These are phyloP conservation scores for Lutraria lutraria DNA, from an alignment of 2,888 invertebrate genomes.

Conservation along the genomic window DNA sequence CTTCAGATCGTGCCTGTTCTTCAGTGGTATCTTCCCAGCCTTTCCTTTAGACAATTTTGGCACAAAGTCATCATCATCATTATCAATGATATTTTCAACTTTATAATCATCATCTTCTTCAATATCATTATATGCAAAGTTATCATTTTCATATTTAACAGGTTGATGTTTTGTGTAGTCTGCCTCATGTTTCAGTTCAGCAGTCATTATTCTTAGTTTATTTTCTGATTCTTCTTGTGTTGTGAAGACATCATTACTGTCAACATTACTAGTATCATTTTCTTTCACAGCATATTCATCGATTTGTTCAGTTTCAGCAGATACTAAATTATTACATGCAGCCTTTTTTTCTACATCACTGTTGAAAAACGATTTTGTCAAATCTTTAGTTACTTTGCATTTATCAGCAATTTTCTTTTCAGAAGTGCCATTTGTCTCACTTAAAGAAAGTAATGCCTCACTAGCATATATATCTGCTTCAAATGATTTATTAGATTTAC, in stretches of 20 bases:
- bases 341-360: background rate
- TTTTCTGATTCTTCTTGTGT: background rate
- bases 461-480: slow-evolving; percentile 51
- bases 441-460: slow-evolving; percentile 48
- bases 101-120: slow-evolving; percentile 16
- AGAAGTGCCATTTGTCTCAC: slow-evolving; percentile 23
- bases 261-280: background rate
- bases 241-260: background rate
- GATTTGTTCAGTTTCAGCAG: background rate
- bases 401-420: background rate
- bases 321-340: background rate
- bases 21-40: background rate
- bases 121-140: background rate
- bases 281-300: background rate
- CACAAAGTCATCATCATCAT: slow-evolving; percentile 12
- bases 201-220: background rate
- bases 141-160: background rate
- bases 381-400: background rate
- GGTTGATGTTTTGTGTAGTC: background rate
- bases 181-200: background rate
- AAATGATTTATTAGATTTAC: background rate
- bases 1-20: slow-evolving; percentile 37
- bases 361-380: background rate
- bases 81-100: background rate
- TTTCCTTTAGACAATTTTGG: background rate